A percentile compares a stretch with the other conserved stretches of the same genome.
phyloP scores from a whole-genome alignment of 2,113 vertebrate species.

The Colinus virginianus region DNA sequence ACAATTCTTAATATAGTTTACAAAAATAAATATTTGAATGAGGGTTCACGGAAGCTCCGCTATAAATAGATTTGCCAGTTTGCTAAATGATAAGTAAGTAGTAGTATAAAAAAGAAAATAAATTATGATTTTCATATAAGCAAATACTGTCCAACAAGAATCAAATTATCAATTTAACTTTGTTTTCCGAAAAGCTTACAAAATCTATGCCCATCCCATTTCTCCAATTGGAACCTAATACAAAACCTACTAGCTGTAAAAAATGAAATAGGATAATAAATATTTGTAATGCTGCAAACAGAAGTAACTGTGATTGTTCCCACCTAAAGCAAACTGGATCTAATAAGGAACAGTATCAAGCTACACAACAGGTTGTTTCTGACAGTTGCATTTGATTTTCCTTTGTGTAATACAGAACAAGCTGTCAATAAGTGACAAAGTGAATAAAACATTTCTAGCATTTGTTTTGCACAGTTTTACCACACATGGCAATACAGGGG shows the following conservation, averaged over 20 bases:
- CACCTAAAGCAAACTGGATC: constrained; percentile 3
- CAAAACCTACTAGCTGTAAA: neutral
- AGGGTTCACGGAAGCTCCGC: neutral
- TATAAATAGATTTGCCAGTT: neutral
- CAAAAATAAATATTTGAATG: neutral
- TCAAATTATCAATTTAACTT: neutral
- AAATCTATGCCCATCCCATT: neutral
- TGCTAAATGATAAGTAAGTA: neutral
- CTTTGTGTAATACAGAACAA: constrained; percentile 64
- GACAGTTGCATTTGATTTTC: constrained; percentile 27
- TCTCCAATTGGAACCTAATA: neutral
- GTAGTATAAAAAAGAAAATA: neutral
- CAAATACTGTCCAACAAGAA: neutral
- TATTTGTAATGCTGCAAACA: neutral
- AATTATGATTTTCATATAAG: neutral
- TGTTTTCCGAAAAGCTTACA: neutral
- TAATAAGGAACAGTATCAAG: constrained; percentile 5
- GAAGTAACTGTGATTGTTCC: neutral
- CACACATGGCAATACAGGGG: neutral
- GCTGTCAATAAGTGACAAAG: constrained; percentile 40
- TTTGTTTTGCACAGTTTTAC: neutral
- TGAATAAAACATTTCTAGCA: constrained; percentile 40
- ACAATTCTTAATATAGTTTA: neutral
- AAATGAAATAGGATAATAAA: neutral
- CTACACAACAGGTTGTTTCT: constrained; percentile 37